These are phyloP conservation scores for Drosophila paracracens DNA, from an alignment of 2,888 invertebrate species.

Conservation along the genomic window DNA sequence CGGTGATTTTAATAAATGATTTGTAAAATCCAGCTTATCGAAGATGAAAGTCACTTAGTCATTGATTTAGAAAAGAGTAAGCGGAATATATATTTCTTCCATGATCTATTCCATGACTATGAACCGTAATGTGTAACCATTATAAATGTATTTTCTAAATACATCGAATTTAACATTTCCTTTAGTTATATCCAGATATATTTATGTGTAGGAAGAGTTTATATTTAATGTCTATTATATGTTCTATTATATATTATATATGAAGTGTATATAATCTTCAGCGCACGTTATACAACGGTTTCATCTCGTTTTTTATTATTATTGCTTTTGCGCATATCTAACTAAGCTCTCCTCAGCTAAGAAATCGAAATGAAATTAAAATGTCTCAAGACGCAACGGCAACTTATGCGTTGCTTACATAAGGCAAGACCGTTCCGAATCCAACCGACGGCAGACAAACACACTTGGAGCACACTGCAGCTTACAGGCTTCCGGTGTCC, in stretches of 20 bases:
- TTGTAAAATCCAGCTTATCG: slow-evolving; percentile 10
- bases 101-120: not conserved
- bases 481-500: slow-evolving; percentile 6
- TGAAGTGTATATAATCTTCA: slow-evolving; percentile 25
- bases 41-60: slow-evolving; percentile 1
- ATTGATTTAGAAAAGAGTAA: not conserved
- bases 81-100: not conserved
- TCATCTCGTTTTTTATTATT: slow-evolving; percentile 16
- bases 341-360: slow-evolving; percentile 22
- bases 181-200: not conserved
- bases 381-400: slow-evolving; percentile 39
- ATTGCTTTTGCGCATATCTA: slow-evolving; percentile 28
- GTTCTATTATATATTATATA: not conserved
- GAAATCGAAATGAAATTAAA: slow-evolving; percentile 46
- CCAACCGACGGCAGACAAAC: slow-evolving; percentile 14
- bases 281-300: not conserved
- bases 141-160: not conserved
- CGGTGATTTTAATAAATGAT: slow-evolving; percentile 23
- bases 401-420: slow-evolving; percentile 43
- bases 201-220: not conserved
- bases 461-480: slow-evolving; percentile 21
- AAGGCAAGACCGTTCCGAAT: slow-evolving; percentile 25
- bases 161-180: not conserved
- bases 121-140: not conserved
- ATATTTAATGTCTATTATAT: not conserved